Conservation (phyloP, 2,797 vertebrate genomes). For the Mormyrus proboscirostris region DNA sequence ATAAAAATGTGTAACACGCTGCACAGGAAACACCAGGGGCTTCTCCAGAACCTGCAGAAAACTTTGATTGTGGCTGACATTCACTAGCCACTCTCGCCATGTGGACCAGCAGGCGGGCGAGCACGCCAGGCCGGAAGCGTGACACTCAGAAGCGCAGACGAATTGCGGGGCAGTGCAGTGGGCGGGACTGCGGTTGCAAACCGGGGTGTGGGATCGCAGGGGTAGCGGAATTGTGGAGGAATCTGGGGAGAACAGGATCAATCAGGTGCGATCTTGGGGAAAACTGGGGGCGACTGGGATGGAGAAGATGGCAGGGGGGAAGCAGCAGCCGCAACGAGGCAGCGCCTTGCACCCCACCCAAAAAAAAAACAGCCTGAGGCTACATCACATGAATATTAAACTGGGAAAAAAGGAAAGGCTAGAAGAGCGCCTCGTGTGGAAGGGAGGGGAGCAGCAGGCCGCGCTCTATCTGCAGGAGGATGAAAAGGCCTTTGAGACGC, state of each 20-base stretch:
- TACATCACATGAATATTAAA: background rate
- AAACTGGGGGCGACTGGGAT: background rate
- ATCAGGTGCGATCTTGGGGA: background rate
- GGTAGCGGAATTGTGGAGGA: background rate
- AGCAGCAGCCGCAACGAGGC: background rate
- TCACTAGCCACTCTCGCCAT: background rate
- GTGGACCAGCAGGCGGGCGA: background rate
- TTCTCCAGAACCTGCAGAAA: background rate
- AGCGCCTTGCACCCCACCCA: too few relatives aligned
- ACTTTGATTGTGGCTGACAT: background rate
- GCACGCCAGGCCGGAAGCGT: background rate
- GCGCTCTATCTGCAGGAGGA: background rate
- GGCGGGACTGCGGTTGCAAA: background rate
- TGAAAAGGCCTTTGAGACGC: slow-evolving; percentile 2
- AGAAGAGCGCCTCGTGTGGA: background rate
- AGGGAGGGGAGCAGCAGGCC: background rate
- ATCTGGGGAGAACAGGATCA: background rate
- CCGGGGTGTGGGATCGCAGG: background rate
- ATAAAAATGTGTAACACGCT: background rate
- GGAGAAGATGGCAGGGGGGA: background rate
- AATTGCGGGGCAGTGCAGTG: background rate
- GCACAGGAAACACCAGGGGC: background rate
- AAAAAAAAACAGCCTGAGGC: background rate
- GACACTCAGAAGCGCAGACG: background rate
- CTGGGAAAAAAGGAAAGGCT: background rate